Conservation (phyloP, 2,797 vertebrate species). For the Picus viridis region DNA sequence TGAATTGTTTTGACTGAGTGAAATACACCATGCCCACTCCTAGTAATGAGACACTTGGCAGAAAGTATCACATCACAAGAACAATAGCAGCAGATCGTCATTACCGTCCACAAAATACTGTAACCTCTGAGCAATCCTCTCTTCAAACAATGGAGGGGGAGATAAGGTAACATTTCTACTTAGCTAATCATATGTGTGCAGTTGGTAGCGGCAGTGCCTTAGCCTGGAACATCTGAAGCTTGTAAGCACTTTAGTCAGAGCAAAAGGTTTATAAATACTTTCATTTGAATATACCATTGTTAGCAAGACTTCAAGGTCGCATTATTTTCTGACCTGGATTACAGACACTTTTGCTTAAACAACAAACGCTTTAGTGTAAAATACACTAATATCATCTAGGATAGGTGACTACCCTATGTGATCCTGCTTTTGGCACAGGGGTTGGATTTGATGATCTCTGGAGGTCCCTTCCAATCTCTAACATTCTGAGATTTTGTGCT, state of each 20-base stretch:
- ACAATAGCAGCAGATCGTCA: slow-evolving; percentile 24
- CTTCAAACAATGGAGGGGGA: slow-evolving; percentile 4
- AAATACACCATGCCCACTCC: background rate
- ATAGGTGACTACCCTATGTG: too few species aligned
- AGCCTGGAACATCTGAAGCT: background rate
- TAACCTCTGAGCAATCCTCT: slow-evolving; percentile 19
- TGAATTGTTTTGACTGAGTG: slow-evolving; percentile 28
- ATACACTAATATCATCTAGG: background rate
- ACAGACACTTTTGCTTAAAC: background rate
- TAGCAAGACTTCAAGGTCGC: background rate
- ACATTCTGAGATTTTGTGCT: too few species aligned
- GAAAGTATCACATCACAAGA: slow-evolving; percentile 43
- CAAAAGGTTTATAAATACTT: background rate
- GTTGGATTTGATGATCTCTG: too few species aligned
- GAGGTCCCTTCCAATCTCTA: too few species aligned
- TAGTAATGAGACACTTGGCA: slow-evolving; percentile 43
- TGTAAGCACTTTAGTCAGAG: background rate
- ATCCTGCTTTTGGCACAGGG: too few species aligned
- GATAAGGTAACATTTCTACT: slow-evolving; percentile 31
- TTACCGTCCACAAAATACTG: background rate
- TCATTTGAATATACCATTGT: background rate
- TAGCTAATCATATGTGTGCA: background rate
- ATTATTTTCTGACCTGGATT: background rate
- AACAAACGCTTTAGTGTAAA: background rate
- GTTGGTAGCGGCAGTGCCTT: background rate